Evolutionary conservation across 1,140 invertebrate genomes (phyloP), one percentile per base, ranked within the genome.

Genomic region (Nymphalis io): DNA sequence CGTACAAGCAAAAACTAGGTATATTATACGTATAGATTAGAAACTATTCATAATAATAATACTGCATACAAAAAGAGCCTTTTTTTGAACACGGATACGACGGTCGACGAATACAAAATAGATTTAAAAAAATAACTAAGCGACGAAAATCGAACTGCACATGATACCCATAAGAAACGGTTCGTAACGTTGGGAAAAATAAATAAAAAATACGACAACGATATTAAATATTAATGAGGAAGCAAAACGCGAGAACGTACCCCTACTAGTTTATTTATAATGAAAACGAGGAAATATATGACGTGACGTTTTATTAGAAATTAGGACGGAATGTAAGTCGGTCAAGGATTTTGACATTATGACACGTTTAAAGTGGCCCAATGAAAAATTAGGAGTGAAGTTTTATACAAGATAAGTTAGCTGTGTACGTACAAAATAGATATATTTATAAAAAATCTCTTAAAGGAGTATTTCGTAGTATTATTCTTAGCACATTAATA

Each of bases 211-310:
- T 51, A 62, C 46, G 60, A 27, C 42, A 20, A 8, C 33, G 16
- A 20, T n/a, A 51, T 62, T 48, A 62, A 62, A 51, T 62, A 62
- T 62, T 62, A 62, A 62, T 18, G 15, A 51, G 23, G 33, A 62
- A 62, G 42, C 44, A 48, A 62, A 23, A 60, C 39, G 39, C 38
- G 59, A n/a, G 60, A n/a, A 33, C 27, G 18, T 53, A 23, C 20
- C 44, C 18, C n/a, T 20, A 21, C 59, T 62, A 62, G 60, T 62
- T 33, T 62, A 62, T 62, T 62, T 62, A 62, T 62, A 51, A 53
- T 62, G 44, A 62, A 62, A 61, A 51, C 38, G 16, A 16, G 46
- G 60, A 51, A 33, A 38, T 62, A 51, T 39, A 2, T 18, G 15
- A 33, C 51, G 16, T 20, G 44, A 20, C 42, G 3, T 27, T 62